A percentile compares a stretch with the other conserved stretches of the same genome.
Conservation (phyloP, 2,113 vertebrate genomes). For the Tringa solitaria region DNA sequence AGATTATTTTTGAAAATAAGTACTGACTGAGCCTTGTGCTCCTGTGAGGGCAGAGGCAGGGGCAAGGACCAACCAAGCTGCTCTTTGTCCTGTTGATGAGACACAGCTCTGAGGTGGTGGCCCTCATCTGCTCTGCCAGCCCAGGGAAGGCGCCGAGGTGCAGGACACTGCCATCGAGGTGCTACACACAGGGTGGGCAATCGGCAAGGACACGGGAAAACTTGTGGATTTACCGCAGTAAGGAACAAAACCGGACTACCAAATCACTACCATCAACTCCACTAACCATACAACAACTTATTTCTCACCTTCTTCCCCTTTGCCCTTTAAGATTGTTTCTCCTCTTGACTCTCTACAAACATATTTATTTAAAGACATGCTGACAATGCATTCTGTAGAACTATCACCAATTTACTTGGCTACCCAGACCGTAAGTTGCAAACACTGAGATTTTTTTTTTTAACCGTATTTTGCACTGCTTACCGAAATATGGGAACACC, state of each 20-base stretch:
- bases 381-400: not conserved
- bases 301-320: not conserved
- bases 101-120: not conserved
- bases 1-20: not conserved
- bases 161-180: accelerated
- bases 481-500: not conserved
- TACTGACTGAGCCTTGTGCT: not conserved
- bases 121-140: not conserved
- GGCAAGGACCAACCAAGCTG: not conserved
- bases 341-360: not conserved
- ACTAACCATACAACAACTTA: not conserved
- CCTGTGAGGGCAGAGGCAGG: accelerated
- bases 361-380: not conserved
- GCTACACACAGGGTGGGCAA: not conserved
- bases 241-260: not conserved
- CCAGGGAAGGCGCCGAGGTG: not conserved
- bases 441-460: not conserved
- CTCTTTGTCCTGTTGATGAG: not conserved
- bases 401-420: not conserved
- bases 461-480: not conserved
- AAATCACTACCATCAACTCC: not conserved
- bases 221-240: not conserved
- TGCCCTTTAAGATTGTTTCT: not conserved
- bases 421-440: not conserved
- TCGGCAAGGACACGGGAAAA: not conserved